Evolutionary conservation across 1,140 invertebrate species (phyloP), one percentile per base, ranked within the genome.

Genomic region (Cotesia vestalis): DNA sequence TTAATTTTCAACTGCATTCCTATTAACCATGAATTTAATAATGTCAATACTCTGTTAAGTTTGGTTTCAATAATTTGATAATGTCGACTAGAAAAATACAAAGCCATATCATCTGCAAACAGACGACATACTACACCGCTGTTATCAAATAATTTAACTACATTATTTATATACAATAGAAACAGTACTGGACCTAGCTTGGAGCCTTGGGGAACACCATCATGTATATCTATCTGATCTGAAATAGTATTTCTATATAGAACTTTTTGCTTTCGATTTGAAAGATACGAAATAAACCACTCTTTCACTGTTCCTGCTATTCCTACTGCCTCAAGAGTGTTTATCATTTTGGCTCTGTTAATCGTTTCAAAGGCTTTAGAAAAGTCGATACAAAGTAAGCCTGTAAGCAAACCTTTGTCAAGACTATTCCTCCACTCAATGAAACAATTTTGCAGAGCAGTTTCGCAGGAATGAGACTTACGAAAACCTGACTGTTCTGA

Each of bases 391-490:
- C 5, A 55, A 5, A 55, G 5, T 8, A 55, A 4, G 12, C 53
- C 53, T 9, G 60, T 36, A 8, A 20, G n/a, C 2, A 17, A 4
- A 3, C 36, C 46, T 12, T 63, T 46, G 11, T 71, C 69, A 6
- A 71, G 3, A 5, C 12, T 35, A 5, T 35, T 12, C 27, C 60
- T 17, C 60, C 60, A 62, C 5, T 62, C 60, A 20, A 62, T 62
- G 74, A 63, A 5, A 36, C 75, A 67, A 3, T 73, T 38, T 51
- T 57, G 64, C 14, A 66, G 36, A 12, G 51, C 53, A 14, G 53
- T 55, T 12, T 55, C 53, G 17, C 3, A 55, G 4, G 53, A 55
- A 17, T 8, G 11, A 14, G 5, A 4, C 12, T 12, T 14, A 9
- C 53, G 5, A 17, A 55, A 55, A 4, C 53, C 53, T 8, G 53